Evolutionary conservation across 2,113 vertebrate genomes (phyloP).

Genomic region (Odontophorus gujanensis): DNA sequence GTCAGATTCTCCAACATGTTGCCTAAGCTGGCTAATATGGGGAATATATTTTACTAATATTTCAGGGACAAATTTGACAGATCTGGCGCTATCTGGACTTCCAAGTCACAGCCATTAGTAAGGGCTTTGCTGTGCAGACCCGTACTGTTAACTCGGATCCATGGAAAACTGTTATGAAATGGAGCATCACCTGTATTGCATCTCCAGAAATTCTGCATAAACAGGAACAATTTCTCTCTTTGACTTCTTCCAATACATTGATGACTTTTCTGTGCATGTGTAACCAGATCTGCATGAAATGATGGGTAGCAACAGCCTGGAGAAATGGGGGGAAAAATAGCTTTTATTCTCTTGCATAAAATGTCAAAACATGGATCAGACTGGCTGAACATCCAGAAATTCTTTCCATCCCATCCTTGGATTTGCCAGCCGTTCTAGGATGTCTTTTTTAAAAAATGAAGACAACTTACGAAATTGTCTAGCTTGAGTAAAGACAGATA

Average conservation of each 20-base stretch:
- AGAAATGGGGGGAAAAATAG: background rate
- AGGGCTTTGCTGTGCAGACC: background rate
- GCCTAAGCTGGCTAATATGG: background rate
- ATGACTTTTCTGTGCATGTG: background rate
- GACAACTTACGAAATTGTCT: background rate
- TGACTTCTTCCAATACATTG: background rate
- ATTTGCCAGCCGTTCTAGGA: slow-evolving; percentile 55
- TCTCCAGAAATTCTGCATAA: background rate
- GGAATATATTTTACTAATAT: background rate
- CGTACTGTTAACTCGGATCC: background rate
- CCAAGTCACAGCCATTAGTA: background rate
- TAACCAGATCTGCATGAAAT: slow-evolving; percentile 25
- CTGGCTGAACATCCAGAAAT: slow-evolving; percentile 68
- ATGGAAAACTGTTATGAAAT: background rate
- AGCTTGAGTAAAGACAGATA: slow-evolving; percentile 8
- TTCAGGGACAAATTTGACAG: background rate
- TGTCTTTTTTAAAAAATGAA: slow-evolving; percentile 38
- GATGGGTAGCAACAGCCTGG: slow-evolving; percentile 6
- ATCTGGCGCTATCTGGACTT: background rate
- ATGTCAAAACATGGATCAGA: slow-evolving; percentile 47
- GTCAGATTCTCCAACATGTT: background rate
- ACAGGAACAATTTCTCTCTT: background rate
- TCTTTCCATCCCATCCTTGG: slow-evolving; percentile 27
- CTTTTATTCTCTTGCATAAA: slow-evolving; percentile 36
- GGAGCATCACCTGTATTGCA: rapidly evolving